Evolutionary conservation across 2,113 vertebrate species (phyloP), one percentile per base, ranked within the genome.

Genomic region (Oreocharis arfaki): DNA sequence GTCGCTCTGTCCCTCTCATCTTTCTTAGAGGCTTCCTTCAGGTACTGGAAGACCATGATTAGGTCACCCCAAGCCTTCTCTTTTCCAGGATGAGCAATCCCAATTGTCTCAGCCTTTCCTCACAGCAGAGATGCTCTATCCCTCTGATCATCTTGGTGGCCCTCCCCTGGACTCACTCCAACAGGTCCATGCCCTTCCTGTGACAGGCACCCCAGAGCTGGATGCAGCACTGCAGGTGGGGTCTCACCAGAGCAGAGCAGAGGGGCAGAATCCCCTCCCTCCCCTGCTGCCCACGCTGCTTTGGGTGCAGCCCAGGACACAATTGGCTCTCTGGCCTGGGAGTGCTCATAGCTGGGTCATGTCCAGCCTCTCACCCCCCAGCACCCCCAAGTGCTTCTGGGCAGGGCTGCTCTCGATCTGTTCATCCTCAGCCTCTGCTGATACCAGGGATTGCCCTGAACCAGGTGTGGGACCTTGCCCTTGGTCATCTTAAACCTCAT

Each of bases 241-340:
- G 1, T 35, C 26, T 71, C n/a, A 71, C 11, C 46, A 69, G 61
- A 39, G 81, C 22, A 11, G 53, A 56, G 21, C 35, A 67, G 42
- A 75, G 24, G 60, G 16, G 24, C 60, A 85, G 52, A 59, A 76
- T 67, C 32, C 20, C 32, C 37, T 67, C 52, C 71, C 16, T 63
- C 0, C 32, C 44, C 61, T 59, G 32, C 83, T 70, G 47, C 7
- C 55, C 64, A 23, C 1, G 0, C 6, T 44, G 74, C 39, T 55
- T 1, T 47, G 75, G 47, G 17, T 41, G 64, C 56, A 71, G 75
- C 65, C 49, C 75, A 87, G 85, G 41, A 49, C 11, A 79, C 8
- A 0, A 0, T 1, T 22, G 57, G 49, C 30, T 80, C 22, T 56
- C 49, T 64, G 49, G 26, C 17, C 57, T 71, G 65, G 41, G 2